phyloP scores from a whole-genome alignment of 2,113 vertebrate species.

The Gymnogyps californianus region DNA sequence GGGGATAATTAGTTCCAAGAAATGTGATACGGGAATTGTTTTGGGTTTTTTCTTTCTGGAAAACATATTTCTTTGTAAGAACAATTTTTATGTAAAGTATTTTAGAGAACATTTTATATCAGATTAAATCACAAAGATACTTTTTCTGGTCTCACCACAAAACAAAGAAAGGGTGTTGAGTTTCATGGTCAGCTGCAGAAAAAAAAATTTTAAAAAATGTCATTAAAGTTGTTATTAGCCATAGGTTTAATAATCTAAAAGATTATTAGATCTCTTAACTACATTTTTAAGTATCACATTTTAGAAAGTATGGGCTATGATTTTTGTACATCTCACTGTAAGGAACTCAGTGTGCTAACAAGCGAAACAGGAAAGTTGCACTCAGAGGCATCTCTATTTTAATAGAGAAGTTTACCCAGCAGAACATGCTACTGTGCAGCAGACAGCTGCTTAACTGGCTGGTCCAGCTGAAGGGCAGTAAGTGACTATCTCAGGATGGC shows the following conservation, averaged over 20 bases:
- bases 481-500: background rate
- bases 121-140: background rate
- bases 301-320: background rate
- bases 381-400: background rate
- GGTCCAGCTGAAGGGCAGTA: background rate
- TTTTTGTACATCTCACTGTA: background rate
- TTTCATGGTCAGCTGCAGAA: background rate
- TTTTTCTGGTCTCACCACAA: background rate
- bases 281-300: background rate
- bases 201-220: background rate
- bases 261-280: background rate
- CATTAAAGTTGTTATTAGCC: background rate
- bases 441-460: background rate
- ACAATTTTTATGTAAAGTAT: background rate
- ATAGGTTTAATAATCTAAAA: background rate
- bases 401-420: background rate
- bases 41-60: background rate
- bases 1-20: conserved; percentile 18
- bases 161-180: background rate
- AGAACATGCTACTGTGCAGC: background rate
- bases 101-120: background rate
- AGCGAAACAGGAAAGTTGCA: background rate
- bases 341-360: background rate
- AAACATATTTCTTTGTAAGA: background rate
- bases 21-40: background rate